Conservation (phyloP, 2,888 invertebrate species). For the Rhabditoides inermis region DNA sequence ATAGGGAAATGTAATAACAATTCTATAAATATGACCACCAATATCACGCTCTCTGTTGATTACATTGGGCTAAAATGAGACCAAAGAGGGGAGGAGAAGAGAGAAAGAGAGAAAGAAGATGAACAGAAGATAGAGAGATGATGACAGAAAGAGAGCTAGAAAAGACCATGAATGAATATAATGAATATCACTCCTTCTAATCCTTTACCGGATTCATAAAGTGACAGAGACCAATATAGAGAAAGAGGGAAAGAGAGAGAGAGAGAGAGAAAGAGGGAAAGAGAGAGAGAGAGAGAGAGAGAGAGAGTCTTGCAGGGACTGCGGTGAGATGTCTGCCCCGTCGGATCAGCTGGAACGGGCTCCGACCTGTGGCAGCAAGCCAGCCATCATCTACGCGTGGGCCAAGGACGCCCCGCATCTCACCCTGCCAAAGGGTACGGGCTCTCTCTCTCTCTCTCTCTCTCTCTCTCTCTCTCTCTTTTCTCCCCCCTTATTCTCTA, state of each 20-base stretch:
- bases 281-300: slow-evolving; percentile 1
- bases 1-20: too few relatives aligned
- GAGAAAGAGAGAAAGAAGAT: not conserved
- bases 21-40: too few relatives aligned
- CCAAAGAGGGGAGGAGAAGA: not conserved
- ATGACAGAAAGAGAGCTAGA: not conserved
- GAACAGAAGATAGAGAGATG: not conserved
- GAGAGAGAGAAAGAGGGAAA: not conserved
- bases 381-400: not conserved
- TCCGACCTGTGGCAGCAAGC: too few relatives aligned
- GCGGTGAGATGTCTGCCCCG: not conserved
- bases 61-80: too few relatives aligned
- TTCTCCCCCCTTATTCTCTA: not conserved
- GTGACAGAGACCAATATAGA: not conserved
- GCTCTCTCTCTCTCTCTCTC: too few relatives aligned
- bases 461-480: not conserved
- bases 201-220: too few relatives aligned
- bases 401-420: slow-evolving; percentile 3
- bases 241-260: slow-evolving; percentile 1
- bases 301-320: slow-evolving; percentile 1
- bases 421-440: too few relatives aligned
- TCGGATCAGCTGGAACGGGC: not conserved
- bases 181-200: too few relatives aligned
- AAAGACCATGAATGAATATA: too few relatives aligned
- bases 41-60: too few relatives aligned